These are phyloP conservation scores for Pseudotriccus pelzelni DNA, from an alignment of 2,797 vertebrate species.

Conservation along the genomic window DNA sequence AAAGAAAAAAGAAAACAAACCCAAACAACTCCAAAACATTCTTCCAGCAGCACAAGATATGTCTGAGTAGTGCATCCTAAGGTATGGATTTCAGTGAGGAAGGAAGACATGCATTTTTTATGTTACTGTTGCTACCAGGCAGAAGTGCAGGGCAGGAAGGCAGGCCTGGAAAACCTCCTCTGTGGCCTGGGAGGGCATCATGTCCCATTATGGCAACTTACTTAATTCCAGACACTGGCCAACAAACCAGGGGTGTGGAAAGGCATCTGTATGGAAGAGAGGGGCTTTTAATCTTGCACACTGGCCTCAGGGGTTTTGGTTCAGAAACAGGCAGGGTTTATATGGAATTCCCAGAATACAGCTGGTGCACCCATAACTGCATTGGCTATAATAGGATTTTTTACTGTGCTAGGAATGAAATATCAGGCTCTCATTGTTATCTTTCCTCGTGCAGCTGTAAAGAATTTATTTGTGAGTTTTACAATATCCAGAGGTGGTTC, in stretches of 20 bases:
- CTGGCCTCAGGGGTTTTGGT: background rate
- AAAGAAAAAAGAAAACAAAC: too few relatives aligned
- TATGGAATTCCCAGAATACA: conserved; percentile 35
- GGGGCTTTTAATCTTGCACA: background rate
- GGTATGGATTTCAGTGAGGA: background rate
- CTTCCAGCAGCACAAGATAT: background rate
- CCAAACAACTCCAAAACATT: background rate
- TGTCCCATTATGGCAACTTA: background rate
- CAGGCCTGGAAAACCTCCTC: background rate
- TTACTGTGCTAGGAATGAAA: conserved; percentile 64
- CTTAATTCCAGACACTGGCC: background rate
- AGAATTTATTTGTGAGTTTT: conserved; percentile 63
- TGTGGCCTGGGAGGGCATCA: background rate
- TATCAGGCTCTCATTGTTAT: conserved; percentile 43
- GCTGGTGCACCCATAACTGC: conserved; percentile 37
- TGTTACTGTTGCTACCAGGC: background rate
- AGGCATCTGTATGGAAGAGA: background rate
- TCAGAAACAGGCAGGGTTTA: conserved; percentile 25
- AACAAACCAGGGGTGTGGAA: background rate
- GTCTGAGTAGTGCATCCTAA: background rate
- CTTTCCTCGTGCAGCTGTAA: conserved; percentile 58
- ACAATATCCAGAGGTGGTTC: conserved; percentile 61
- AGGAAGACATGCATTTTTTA: background rate
- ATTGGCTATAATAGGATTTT: conserved; percentile 54
- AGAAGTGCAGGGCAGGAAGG: background rate